Conservation (phyloP, 2,888 invertebrate species). For the Coenonympha arcania region DNA sequence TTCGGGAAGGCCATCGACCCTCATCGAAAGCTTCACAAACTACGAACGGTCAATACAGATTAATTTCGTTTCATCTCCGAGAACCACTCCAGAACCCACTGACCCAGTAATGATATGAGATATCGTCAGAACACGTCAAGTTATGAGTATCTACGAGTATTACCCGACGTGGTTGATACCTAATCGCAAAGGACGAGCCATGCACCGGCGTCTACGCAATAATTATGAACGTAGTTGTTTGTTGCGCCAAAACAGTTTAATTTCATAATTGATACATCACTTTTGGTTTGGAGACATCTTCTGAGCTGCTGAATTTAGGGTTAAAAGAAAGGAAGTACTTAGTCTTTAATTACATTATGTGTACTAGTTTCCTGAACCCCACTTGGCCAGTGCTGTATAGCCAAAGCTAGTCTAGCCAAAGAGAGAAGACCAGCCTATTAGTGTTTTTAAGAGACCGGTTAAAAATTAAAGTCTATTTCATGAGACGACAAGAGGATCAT, state of each 20-base stretch:
- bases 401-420: no score
- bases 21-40: no score
- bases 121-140: no score
- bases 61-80: constrained; percentile 7
- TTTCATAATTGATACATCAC: constrained; percentile 5
- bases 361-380: no score
- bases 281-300: neutral
- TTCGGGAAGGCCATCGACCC: constrained; percentile 22
- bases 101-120: constrained; percentile 4
- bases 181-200: no score
- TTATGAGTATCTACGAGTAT: constrained; percentile 1
- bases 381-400: no score
- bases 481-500: no score
- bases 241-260: neutral
- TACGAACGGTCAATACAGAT: constrained; percentile 2
- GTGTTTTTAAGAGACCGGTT: no score
- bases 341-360: no score
- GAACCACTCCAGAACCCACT: neutral
- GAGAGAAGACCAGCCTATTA: no score
- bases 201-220: neutral
- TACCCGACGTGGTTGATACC: constrained; percentile 2
- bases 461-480: no score
- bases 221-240: neutral
- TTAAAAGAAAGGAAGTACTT: no score
- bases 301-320: neutral